Base-by-base conservation (phyloP, 2,113 vertebrate species). In the Euleptes europaea region DNA sequence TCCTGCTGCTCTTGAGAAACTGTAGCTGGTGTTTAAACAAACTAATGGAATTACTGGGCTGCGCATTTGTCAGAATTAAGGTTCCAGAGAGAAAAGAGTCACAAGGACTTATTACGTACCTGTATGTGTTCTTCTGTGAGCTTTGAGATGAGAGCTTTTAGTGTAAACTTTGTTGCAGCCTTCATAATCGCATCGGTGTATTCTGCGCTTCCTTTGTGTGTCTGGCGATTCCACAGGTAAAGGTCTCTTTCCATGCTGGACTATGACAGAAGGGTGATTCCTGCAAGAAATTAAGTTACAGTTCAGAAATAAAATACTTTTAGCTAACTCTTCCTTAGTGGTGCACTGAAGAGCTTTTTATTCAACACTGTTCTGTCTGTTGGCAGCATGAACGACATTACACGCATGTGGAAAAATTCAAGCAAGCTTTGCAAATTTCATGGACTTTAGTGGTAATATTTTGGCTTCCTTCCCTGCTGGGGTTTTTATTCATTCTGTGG, bases 101-200 rank as follows among this genome's bases (percentile, higher is more conserved):
- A 87, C 65, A 0, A 13, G 6, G 0, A 17, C 54, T 65, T 76
- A 26, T 5, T 33, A 26, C 40, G 83, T 93, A 99, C 99, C 99
- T 93, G 98, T 99, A 75, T 99, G 99, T 60, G 99, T 99, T 92
- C 98, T 97, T 93, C 98, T 97, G 94, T 99, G 99, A 12, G 99
- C 98, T 95, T 99, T 99, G 79, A 99, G 96, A 89, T 99, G 99
- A 82, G 98, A 99, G 93, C 99, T 99, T 92, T 99, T 99, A 83
- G 99, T 99, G 95, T 99, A 99, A 89, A 99, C 98, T 93, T 99
- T 99, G 94, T 99, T 98, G 94, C 99, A 99, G 67, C 98, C 98
- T 2, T 97, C 96, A 60, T 98, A 99, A 91, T 99, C 99, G 14
- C 99, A 99, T 85, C 98, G 95, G 91, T 99, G 98, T 95, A 99